Conservation (phyloP, 2,113 vertebrate genomes). For the Colinus virginianus region DNA sequence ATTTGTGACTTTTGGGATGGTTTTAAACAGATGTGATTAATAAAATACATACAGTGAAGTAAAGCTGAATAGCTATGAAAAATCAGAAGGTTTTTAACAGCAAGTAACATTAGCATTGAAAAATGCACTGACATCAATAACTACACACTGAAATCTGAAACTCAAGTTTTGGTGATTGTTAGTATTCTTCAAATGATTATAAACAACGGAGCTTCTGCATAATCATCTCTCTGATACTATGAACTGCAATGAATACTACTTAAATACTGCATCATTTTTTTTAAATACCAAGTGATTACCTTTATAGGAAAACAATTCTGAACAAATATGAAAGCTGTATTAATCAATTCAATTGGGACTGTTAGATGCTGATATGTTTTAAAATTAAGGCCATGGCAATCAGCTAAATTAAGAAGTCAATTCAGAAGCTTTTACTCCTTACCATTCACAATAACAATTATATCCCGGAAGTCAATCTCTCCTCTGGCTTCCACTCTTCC, state of each 20-base stretch:
- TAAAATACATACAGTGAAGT: not conserved
- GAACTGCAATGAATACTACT: not conserved
- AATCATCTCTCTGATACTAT: not conserved
- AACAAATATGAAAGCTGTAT: not conserved
- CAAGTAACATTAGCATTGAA: not conserved
- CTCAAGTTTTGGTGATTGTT: not conserved
- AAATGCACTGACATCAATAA: not conserved
- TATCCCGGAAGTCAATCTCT: constrained; percentile 97
- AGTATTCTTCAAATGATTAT: not conserved
- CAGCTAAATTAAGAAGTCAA: not conserved
- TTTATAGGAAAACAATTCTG: not conserved
- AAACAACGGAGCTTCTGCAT: not conserved
- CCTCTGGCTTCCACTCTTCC: constrained; percentile 96
- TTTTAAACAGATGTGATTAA: not conserved
- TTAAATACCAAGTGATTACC: not conserved
- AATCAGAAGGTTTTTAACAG: not conserved
- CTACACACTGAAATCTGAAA: not conserved
- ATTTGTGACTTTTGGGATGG: not conserved
- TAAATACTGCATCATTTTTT: not conserved
- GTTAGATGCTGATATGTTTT: not conserved
- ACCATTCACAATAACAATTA: constrained; percentile 96
- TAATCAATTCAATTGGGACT: not conserved
- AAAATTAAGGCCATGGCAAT: not conserved
- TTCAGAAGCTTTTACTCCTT: constrained; percentile 62
- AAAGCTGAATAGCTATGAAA: not conserved